phyloP scores from a whole-genome alignment of 2,797 vertebrate genomes.

The Muscicapa comitata region DNA sequence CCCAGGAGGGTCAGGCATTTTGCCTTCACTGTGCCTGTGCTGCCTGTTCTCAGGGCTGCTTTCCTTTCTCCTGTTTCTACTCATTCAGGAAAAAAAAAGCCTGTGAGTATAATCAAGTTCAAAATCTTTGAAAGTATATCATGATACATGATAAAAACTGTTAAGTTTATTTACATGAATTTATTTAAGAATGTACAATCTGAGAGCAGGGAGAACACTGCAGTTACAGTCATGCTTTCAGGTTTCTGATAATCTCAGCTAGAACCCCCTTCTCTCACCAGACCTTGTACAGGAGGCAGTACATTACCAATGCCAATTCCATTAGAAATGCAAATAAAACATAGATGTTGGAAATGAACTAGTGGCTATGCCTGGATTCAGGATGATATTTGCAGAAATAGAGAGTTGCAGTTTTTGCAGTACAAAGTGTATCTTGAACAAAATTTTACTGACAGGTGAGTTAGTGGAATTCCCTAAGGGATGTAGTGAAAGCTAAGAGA shows the following conservation, averaged over 20 bases:
- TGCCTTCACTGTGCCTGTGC: background rate
- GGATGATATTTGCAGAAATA: background rate
- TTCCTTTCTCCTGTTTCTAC: background rate
- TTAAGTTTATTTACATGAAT: background rate
- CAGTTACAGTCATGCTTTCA: background rate
- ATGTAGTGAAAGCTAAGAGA: background rate
- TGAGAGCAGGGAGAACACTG: background rate
- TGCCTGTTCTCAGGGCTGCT: background rate
- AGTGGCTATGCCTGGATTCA: background rate
- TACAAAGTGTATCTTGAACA: background rate
- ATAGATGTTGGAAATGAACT: background rate
- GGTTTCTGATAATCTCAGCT: background rate
- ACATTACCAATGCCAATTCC: background rate
- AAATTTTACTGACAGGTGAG: background rate
- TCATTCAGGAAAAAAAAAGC: background rate
- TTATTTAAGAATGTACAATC: background rate
- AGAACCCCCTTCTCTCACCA: background rate
- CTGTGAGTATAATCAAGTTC: background rate
- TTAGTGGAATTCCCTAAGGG: background rate
- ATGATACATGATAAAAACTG: background rate
- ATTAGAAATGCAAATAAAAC: background rate
- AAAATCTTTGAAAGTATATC: background rate
- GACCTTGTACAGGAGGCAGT: background rate
- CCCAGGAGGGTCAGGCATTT: background rate
- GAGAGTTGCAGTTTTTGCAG: background rate